Evolutionary conservation across 2,888 invertebrate species (phyloP), one percentile per base, ranked within the genome.

Genomic region (Netelia inedita): DNA sequence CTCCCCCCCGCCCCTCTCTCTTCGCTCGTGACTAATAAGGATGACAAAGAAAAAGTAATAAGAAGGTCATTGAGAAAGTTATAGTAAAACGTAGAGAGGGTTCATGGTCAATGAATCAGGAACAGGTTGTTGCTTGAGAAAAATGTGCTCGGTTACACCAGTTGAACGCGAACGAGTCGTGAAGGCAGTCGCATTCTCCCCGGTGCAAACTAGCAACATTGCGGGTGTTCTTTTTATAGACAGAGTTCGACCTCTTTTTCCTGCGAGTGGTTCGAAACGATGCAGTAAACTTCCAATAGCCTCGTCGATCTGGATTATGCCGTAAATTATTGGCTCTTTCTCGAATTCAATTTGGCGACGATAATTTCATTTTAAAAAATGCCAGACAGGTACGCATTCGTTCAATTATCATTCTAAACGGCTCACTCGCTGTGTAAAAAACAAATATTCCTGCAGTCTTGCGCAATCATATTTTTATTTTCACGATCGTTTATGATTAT

Each of bases 221-320:
- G 90, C 90, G 90, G 89, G 90, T 90, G 90, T 92, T 92, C 93
- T 93, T 93, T 93, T 93, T 92, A 92, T 93, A 93, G 93, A 92
- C 86, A 83, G 87, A 85, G 90, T 90, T 88, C 90, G 92, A 93
- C 92, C 93, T 93, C 91, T 87, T 93, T 93, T 86, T 83, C 59
- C 19, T 73, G 83, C 83, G 66, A 72, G 66, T 69, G 53, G 73
- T 79, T 80, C 59, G 80, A 74, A 79, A 79, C 79, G 68, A 86
- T 76, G 71, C 75, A 87, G 21, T 65, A 53, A 19, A 73, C 57
- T 53, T 55, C 41, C 55, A 23, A 69, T 81, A 23, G 41, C 59
- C 68, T 46, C 63, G 55, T 79, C 72, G 71, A 79, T 83, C 71
- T 14, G 66, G 71, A 84, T 76, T 73, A 68, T 46, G 66, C 74